Evolutionary conservation across 2,113 vertebrate genomes (phyloP).

Genomic region (Pimephales promelas): DNA sequence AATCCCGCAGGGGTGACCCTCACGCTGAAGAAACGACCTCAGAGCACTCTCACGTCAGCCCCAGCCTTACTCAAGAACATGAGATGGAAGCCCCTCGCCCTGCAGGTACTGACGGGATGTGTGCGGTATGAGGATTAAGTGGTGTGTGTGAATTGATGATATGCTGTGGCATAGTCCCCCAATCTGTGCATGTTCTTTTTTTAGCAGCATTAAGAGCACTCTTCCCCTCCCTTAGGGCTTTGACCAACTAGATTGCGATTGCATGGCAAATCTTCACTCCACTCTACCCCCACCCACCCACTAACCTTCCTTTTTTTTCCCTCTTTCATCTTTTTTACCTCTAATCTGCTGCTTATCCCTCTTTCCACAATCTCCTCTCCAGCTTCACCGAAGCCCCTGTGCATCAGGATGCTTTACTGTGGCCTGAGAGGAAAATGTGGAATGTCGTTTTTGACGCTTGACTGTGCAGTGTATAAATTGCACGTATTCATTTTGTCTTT

Average conservation of each 20-base stretch:
- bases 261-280: constrained; percentile 50
- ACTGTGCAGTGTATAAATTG: constrained; percentile 3
- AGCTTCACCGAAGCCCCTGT: background rate
- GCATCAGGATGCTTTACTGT: constrained; percentile 10
- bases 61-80: constrained; percentile 82
- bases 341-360: constrained; percentile 34
- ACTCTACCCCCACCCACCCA: constrained; percentile 9
- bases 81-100: constrained; percentile 80
- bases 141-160: constrained; percentile 45
- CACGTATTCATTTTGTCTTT: background rate
- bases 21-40: constrained; percentile 79
- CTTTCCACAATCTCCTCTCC: constrained; percentile 23
- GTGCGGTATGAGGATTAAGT: constrained; percentile 3
- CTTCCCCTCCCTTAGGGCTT: constrained; percentile 45
- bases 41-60: constrained; percentile 79
- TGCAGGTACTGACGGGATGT: constrained; percentile 69
- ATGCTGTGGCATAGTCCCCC: background rate
- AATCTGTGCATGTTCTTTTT: constrained; percentile 29
- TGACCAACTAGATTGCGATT: constrained; percentile 56
- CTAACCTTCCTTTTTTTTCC: constrained; percentile 45
- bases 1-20: constrained; percentile 77
- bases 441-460: constrained; percentile 11
- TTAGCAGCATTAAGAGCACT: constrained; percentile 44
- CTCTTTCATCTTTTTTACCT: constrained; percentile 45
- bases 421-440: constrained; percentile 14